These are phyloP conservation scores for Balaeniceps rex DNA, from an alignment of 2,113 vertebrate genomes.

Conservation along the genomic window DNA sequence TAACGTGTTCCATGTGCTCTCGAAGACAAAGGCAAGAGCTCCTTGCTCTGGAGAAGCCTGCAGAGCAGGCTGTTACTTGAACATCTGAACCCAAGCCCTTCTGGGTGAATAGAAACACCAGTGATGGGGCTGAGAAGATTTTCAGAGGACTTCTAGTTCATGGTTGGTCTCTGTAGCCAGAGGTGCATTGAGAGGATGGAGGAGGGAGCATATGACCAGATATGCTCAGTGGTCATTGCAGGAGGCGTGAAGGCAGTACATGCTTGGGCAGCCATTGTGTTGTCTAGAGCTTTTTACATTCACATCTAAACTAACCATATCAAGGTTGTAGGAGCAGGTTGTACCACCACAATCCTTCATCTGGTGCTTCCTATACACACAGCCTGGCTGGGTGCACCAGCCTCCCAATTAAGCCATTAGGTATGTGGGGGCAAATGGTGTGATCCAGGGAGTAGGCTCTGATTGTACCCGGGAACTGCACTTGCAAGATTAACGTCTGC, in stretches of 20 bases:
- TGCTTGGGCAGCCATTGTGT: neutral
- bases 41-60: neutral
- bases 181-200: neutral
- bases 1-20: neutral
- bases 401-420: neutral
- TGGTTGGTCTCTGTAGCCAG: neutral
- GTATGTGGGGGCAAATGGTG: neutral
- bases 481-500: neutral
- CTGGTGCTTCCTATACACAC: neutral
- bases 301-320: neutral
- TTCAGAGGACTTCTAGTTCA: neutral
- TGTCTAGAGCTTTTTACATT: neutral
- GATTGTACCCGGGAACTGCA: neutral
- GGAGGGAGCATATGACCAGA: neutral
- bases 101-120: neutral
- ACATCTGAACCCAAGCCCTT: neutral
- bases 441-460: neutral
- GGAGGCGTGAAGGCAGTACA: neutral
- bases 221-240: accelerated
- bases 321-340: neutral
- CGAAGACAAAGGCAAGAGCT: neutral
- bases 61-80: neutral
- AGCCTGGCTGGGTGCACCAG: neutral
- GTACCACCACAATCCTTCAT: neutral
- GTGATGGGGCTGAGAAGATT: neutral